phyloP scores from a whole-genome alignment of 2,888 invertebrate genomes.

The Lutraria lutraria region DNA sequence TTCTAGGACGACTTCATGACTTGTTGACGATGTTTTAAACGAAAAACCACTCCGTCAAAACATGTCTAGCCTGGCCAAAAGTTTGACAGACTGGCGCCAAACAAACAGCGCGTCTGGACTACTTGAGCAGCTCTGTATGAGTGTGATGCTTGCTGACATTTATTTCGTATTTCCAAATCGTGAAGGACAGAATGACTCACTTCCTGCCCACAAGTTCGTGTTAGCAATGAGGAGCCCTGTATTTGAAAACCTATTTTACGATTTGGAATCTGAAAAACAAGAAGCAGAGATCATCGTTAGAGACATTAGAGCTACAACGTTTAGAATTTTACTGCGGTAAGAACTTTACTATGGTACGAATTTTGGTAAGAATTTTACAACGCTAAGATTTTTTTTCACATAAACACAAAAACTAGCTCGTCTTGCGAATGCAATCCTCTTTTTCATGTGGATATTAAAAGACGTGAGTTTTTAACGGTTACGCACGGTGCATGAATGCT shows the following conservation, averaged over 20 bases:
- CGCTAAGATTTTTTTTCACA: too few species aligned
- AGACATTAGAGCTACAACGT: conserved; percentile 64
- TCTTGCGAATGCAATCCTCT: too few species aligned
- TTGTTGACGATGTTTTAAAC: too few species aligned
- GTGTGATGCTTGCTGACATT: conserved; percentile 64
- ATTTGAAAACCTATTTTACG: conserved; percentile 67
- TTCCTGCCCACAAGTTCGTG: conserved; percentile 71
- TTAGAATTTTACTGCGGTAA: conserved; percentile 61
- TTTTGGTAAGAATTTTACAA: too few species aligned
- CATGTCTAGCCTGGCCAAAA: conserved; percentile 1
- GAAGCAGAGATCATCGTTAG: conserved; percentile 57
- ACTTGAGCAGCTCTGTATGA: conserved; percentile 66
- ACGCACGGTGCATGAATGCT: too few species aligned
- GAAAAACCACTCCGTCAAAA: background rate
- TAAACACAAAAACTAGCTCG: too few species aligned
- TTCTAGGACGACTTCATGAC: too few species aligned
- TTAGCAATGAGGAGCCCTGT: conserved; percentile 69
- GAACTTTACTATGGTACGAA: too few species aligned
- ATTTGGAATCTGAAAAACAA: conserved; percentile 57
- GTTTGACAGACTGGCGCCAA: conserved; percentile 56
- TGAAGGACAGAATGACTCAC: conserved; percentile 63
- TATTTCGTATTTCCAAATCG: conserved; percentile 70
- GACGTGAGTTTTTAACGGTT: too few species aligned
- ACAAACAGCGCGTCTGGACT: conserved; percentile 47
- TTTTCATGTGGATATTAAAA: too few species aligned